Evolutionary conservation across 2,888 invertebrate genomes (phyloP).

Genomic region (Trissolcus brochymenae): DNA sequence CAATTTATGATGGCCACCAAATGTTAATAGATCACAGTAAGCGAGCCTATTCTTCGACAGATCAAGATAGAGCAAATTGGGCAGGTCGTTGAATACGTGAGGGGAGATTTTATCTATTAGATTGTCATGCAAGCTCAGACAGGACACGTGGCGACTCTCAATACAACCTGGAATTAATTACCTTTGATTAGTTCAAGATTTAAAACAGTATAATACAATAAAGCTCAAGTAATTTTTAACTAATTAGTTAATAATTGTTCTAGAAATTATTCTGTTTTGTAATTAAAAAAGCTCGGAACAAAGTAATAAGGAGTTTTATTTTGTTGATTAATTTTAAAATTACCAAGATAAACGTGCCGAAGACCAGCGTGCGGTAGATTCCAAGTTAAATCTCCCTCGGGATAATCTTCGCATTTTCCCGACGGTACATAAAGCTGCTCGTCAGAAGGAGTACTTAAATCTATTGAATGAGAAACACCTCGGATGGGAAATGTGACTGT

Average conservation of each 20-base stretch:
- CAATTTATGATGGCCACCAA: slow-evolving; percentile 61
- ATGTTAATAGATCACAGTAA: slow-evolving; percentile 63
- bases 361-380: slow-evolving; percentile 60
- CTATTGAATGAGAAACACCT: slow-evolving; percentile 57
- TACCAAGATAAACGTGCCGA: slow-evolving; percentile 56
- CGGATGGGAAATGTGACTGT: slow-evolving; percentile 47
- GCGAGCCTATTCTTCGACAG: slow-evolving; percentile 66
- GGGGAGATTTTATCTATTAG: slow-evolving; percentile 60
- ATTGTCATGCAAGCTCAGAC: slow-evolving; percentile 63
- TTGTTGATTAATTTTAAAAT: background rate
- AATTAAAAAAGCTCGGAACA: background rate
- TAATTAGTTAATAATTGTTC: background rate
- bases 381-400: slow-evolving; percentile 57
- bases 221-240: background rate
- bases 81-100: slow-evolving; percentile 62
- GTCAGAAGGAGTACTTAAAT: slow-evolving; percentile 52
- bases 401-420: slow-evolving; percentile 64
- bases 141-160: slow-evolving; percentile 61
- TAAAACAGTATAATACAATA: background rate
- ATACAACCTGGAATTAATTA: slow-evolving; percentile 58
- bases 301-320: background rate
- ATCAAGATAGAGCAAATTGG: slow-evolving; percentile 65
- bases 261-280: background rate
- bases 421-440: slow-evolving; percentile 60
- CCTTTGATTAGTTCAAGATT: slow-evolving; percentile 18